A percentile compares a stretch with the other conserved stretches of the same genome.
Conservation (phyloP, 2,113 vertebrate genomes). For the Gasterosteus nipponicus region DNA sequence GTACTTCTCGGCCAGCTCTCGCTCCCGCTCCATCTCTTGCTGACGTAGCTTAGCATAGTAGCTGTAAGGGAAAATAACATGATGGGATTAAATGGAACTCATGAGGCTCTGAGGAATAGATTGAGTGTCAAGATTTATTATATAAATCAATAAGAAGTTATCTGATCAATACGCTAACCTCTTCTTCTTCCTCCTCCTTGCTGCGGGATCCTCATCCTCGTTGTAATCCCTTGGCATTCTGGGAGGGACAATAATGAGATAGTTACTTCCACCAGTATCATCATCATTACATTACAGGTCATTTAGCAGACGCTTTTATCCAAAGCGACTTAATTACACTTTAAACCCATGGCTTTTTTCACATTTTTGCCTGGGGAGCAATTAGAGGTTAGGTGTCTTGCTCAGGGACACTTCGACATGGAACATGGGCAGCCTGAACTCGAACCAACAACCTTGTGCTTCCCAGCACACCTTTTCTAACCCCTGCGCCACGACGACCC, state of each 20-base stretch:
- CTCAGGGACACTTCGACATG: no score
- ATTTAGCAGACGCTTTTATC: no score
- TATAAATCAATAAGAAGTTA: background rate
- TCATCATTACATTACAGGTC: no score
- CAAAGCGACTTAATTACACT: no score
- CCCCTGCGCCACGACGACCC: no score
- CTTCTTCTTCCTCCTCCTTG: constrained; percentile 96
- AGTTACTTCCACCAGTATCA: background rate
- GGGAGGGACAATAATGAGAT: background rate
- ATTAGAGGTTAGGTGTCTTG: no score
- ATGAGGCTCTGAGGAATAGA: background rate
- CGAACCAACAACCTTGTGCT: no score
- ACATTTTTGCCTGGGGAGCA: no score
- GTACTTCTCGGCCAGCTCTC: constrained; percentile 97
- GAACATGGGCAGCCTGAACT: no score
- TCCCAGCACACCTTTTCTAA: no score
- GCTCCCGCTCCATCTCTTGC: constrained; percentile 95
- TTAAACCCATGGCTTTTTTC: no score
- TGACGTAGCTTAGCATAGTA: constrained; percentile 98
- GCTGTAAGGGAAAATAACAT: constrained; percentile 68
- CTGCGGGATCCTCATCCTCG: constrained; percentile 97
- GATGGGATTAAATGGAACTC: background rate
- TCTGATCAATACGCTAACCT: constrained; percentile 79
- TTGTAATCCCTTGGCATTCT: constrained; percentile 99
- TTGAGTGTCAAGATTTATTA: no score